These are phyloP conservation scores for Cheilosia vernalis DNA, from an alignment of 2,888 invertebrate genomes.

Conservation along the genomic window DNA sequence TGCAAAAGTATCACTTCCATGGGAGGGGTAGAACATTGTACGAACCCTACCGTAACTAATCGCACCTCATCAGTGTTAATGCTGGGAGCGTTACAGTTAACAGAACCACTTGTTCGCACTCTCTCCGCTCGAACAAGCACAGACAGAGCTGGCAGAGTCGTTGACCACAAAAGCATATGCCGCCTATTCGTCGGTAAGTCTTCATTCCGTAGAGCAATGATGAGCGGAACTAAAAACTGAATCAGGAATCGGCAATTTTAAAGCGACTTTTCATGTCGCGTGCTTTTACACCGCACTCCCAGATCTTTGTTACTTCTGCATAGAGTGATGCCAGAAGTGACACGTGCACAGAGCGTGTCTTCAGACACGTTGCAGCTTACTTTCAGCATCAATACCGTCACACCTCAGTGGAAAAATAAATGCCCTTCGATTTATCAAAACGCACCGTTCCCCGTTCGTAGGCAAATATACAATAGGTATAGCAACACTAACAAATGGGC, in stretches of 20 bases:
- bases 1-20: not conserved
- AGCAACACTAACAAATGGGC: slow-evolving; percentile 37
- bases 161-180: slow-evolving; percentile 67
- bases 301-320: slow-evolving; percentile 4
- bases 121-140: slow-evolving; percentile 54
- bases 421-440: slow-evolving; percentile 66
- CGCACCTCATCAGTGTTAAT: slow-evolving; percentile 54
- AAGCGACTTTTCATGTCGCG: slow-evolving; percentile 69
- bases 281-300: slow-evolving; percentile 29
- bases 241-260: slow-evolving; percentile 60
- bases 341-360: slow-evolving; percentile 66
- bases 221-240: slow-evolving; percentile 69
- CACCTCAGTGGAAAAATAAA: slow-evolving; percentile 45
- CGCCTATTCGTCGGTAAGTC: slow-evolving; percentile 12
- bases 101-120: slow-evolving; percentile 55
- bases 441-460: slow-evolving; percentile 44
- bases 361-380: slow-evolving; percentile 42
- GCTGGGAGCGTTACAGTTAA: not conserved
- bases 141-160: slow-evolving; percentile 36
- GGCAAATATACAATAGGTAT: not conserved
- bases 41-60: slow-evolving; percentile 48
- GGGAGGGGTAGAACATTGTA: slow-evolving; percentile 13
- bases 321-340: slow-evolving; percentile 46
- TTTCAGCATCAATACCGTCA: slow-evolving; percentile 52
- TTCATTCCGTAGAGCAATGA: slow-evolving; percentile 11